phyloP scores from a whole-genome alignment of 2,113 vertebrate genomes.

The Ophiodon elongatus region DNA sequence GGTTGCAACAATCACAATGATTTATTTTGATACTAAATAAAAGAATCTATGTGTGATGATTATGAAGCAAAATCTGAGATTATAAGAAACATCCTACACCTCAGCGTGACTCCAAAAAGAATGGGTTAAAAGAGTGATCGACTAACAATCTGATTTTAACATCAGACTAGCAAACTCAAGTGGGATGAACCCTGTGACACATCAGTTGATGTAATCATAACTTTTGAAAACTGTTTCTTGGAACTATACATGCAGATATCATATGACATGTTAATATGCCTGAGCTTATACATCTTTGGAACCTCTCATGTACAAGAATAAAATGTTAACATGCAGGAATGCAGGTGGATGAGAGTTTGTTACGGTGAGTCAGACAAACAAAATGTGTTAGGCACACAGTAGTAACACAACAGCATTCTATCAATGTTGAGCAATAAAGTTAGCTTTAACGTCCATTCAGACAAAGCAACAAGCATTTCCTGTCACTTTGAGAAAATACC shows the following conservation, averaged over 20 bases:
- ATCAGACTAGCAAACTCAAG: not conserved
- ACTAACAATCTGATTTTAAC: not conserved
- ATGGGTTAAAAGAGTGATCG: not conserved
- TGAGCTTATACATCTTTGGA: not conserved
- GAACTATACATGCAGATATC: not conserved
- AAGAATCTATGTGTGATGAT: not conserved
- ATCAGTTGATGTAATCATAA: not conserved
- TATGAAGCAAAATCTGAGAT: not conserved
- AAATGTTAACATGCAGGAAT: constrained; percentile 67
- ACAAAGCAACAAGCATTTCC: constrained; percentile 43
- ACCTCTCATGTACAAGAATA: not conserved
- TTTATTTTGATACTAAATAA: not conserved
- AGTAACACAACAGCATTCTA: constrained; percentile 40
- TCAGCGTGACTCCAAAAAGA: not conserved
- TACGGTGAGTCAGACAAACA: constrained; percentile 64
- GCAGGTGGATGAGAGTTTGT: constrained; percentile 55
- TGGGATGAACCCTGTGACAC: not conserved
- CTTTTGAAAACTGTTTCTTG: not conserved
- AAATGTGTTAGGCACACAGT: constrained; percentile 64
- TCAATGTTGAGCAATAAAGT: constrained; percentile 19
- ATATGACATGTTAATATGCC: not conserved
- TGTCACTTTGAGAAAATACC: not conserved
- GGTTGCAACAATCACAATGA: not conserved
- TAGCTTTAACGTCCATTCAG: constrained; percentile 15
- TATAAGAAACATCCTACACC: not conserved